Base-by-base conservation (phyloP, 2,113 vertebrate genomes). In the Felis chaus region DNA sequence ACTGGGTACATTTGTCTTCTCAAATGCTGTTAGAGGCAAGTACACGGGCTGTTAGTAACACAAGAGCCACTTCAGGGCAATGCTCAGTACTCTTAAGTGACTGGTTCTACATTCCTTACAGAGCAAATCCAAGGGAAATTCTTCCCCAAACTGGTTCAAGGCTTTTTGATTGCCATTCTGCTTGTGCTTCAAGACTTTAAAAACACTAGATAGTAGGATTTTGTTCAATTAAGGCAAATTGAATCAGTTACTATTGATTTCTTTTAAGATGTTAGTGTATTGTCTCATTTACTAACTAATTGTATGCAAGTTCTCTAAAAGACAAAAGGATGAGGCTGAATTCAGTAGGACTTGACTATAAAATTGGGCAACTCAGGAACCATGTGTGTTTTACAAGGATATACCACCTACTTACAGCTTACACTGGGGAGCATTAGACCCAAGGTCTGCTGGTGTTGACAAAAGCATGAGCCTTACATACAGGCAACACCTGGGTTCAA, bases 1-100 rank as follows among this genome's bases (percentile, higher is more conserved):
- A 97, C 95, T 25, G 84, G 69, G 90, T 91, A 88, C 96, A 97
- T 98, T 98, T 98, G 97, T 98, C 95, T 98, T 93, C 79, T 57
- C 92, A 57, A 36, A 96, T 4, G 48, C 79, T 90, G 94, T 3
- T 1, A 89, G 73, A 66, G 21, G 19, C 61, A 65, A 97, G 97
- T 13, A 93, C 1, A 0, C 27, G 83, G 94, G 53, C 86, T 73
- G 91, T 83, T 36, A 83, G 74, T 0, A 69, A 97, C 95, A n/a
- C 0, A 53, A 92, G 85, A 95, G 65, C 55, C 89, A 66, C 63
- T 66, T 45, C 41, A 23, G 78, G 90, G 92, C 94, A 88, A 53
- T 7, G 95, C 65, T 81, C 84, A 27, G 92, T 0, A 39, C 25
- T 92, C 81, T n/a, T 66, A 50, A 6, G 0, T n/a, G 97, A 91